Conservation (phyloP, 2,888 invertebrate genomes). For the Andrena praecox region DNA sequence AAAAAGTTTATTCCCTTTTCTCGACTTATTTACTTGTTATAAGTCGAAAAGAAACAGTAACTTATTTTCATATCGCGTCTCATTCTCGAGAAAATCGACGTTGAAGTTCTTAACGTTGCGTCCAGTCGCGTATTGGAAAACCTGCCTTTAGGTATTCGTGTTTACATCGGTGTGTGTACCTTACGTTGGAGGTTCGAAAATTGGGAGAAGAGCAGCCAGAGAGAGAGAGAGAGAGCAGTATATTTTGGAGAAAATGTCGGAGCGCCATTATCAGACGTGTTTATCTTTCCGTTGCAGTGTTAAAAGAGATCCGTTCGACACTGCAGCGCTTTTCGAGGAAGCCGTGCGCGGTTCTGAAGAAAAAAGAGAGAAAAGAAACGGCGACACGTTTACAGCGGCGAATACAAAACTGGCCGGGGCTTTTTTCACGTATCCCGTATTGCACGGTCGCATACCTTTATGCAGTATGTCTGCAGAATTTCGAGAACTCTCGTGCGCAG, state of each 20-base stretch:
- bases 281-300: neutral
- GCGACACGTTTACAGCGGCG: constrained; percentile 54
- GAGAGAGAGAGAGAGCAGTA: neutral
- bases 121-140: no score
- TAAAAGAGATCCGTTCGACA: constrained; percentile 12
- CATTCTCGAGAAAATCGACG: no score
- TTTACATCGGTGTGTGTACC: no score
- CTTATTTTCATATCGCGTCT: no score
- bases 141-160: no score
- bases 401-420: constrained; percentile 57
- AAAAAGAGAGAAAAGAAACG: constrained; percentile 20
- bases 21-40: no score
- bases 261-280: constrained; percentile 7
- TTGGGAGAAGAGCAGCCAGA: neutral
- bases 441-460: constrained; percentile 56
- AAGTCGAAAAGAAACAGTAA: no score
- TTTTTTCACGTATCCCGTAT: constrained; percentile 50
- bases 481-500: constrained; percentile 66
- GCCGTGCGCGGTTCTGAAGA: constrained; percentile 42
- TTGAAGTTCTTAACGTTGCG: no score
- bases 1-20: no score
- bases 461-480: constrained; percentile 64
- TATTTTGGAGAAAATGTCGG: neutral
- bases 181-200: neutral
- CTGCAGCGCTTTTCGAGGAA: constrained; percentile 41